These are phyloP conservation scores for Poeciliopsis gracilis DNA, from an alignment of 2,797 vertebrate genomes.

Conservation along the genomic window DNA sequence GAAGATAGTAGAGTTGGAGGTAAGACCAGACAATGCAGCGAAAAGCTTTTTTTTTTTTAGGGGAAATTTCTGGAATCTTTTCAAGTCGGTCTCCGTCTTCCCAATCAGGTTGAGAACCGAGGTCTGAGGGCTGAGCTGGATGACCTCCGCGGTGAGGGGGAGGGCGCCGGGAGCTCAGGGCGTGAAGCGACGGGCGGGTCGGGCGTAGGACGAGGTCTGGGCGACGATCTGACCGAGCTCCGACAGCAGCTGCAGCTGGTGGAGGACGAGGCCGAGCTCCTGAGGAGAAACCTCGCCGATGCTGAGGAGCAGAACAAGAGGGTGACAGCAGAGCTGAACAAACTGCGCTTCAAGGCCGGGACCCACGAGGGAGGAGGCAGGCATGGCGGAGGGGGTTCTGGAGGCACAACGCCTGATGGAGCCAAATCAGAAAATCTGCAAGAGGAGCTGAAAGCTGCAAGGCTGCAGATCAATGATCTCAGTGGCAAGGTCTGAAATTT, in stretches of 20 bases:
- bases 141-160: slow-evolving; percentile 89
- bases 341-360: slow-evolving; percentile 91
- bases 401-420: slow-evolving; percentile 74
- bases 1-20: slow-evolving; percentile 96
- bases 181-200: slow-evolving; percentile 40
- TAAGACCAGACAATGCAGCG: slow-evolving; percentile 23
- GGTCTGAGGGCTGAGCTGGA: slow-evolving; percentile 95
- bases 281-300: slow-evolving; percentile 92
- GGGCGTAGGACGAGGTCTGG: slow-evolving; percentile 83
- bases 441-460: slow-evolving; percentile 93
- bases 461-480: slow-evolving; percentile 95
- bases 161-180: slow-evolving; percentile 81
- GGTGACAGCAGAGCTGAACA: slow-evolving; percentile 91
- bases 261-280: slow-evolving; percentile 94
- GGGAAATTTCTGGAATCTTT: not conserved
- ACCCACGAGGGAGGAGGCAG: slow-evolving; percentile 84
- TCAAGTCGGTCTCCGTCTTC: not conserved
- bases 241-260: slow-evolving; percentile 95
- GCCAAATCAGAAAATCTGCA: slow-evolving; percentile 90
- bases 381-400: slow-evolving; percentile 75
- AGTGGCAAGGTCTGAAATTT: slow-evolving; percentile 86
- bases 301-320: slow-evolving; percentile 93
- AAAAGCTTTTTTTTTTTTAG: not conserved
- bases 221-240: slow-evolving; percentile 90
- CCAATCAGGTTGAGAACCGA: slow-evolving; percentile 87